Conservation (phyloP, 2,888 invertebrate genomes). For the Fragum whitleyi region DNA sequence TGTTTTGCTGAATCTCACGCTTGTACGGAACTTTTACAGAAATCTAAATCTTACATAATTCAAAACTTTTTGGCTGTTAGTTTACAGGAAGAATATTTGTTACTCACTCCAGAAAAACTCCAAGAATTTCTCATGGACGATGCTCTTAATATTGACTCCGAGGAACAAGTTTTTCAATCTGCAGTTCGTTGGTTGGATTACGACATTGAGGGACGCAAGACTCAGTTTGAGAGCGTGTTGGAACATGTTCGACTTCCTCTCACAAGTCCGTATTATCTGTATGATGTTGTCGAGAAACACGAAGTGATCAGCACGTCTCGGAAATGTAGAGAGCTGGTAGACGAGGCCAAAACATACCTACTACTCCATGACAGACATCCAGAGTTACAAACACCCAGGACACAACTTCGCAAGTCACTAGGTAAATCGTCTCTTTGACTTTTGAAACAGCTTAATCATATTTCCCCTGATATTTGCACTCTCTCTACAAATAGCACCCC, state of each 20-base stretch:
- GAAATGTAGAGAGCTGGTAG: conserved; percentile 85
- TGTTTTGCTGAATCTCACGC: conserved; percentile 97
- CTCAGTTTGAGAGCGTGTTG: conserved; percentile 81
- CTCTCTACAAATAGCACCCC: no score
- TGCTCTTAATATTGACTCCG: conserved; percentile 95
- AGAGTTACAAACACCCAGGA: conserved; percentile 84
- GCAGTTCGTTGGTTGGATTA: conserved; percentile 94
- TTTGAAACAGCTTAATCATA: no score
- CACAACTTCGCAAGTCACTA: conserved; percentile 84
- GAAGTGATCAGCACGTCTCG: conserved; percentile 83
- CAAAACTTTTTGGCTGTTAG: conserved; percentile 88
- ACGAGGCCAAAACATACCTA: conserved; percentile 86
- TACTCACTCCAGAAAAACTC: conserved; percentile 92
- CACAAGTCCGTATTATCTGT: conserved; percentile 86
- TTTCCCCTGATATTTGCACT: no score
- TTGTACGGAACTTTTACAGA: conserved; percentile 90
- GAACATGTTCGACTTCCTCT: conserved; percentile 86
- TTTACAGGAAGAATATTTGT: conserved; percentile 96
- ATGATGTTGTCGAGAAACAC: conserved; percentile 85
- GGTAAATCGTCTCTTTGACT: conserved; percentile 70
- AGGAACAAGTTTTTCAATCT: conserved; percentile 91
- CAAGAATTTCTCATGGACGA: conserved; percentile 94
- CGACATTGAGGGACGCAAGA: conserved; percentile 91
- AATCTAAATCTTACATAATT: conserved; percentile 82
- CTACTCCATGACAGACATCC: conserved; percentile 85